Evolutionary conservation across 2,113 vertebrate genomes (phyloP).

Genomic region (Cygnus atratus): DNA sequence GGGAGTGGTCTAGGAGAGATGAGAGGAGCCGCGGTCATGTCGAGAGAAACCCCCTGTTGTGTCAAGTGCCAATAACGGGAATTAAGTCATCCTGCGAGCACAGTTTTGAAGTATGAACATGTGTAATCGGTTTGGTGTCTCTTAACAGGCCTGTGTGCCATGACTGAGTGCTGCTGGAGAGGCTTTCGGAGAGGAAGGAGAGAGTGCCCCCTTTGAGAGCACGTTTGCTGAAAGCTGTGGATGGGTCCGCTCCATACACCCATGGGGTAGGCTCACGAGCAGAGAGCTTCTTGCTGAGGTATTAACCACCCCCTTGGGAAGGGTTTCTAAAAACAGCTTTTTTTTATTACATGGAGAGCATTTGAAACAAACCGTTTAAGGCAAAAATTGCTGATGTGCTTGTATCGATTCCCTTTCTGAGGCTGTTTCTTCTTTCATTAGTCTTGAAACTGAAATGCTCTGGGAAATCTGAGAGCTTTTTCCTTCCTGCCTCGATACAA

Average conservation of each 20-base stretch:
- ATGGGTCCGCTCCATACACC: not conserved
- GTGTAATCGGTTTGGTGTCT: not conserved
- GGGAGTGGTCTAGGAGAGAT: not conserved
- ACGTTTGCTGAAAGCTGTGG: not conserved
- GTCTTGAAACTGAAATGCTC: not conserved
- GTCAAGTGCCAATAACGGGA: not conserved
- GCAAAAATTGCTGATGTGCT: not conserved
- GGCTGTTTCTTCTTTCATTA: not conserved
- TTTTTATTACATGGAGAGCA: not conserved
- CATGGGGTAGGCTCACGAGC: rapidly evolving
- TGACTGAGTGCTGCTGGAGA: not conserved
- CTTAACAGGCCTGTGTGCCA: not conserved
- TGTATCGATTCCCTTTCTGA: not conserved
- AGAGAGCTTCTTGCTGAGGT: not conserved
- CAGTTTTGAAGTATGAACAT: not conserved
- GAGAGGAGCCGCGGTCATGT: not conserved
- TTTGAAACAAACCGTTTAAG: not conserved
- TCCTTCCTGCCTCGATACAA: not conserved
- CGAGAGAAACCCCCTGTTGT: not conserved
- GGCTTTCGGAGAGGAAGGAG: not conserved
- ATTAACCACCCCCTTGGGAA: not conserved
- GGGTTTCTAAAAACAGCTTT: not conserved
- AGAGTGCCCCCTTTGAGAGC: not conserved
- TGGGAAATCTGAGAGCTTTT: not conserved
- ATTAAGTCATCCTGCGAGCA: not conserved